Evolutionary conservation across 2,888 invertebrate genomes (phyloP).

Genomic region (Tipula unca): DNA sequence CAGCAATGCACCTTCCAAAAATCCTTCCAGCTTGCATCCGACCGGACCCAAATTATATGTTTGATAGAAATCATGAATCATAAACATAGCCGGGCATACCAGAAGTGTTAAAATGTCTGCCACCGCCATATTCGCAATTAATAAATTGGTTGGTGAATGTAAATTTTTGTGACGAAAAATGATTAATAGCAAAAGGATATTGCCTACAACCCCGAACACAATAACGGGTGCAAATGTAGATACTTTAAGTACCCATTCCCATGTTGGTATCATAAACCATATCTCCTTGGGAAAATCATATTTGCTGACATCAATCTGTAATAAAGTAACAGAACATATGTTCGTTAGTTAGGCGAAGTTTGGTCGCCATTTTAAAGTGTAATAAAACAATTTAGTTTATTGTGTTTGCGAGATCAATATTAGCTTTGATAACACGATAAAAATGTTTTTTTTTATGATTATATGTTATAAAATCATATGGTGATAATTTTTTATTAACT

Average conservation of each 20-base stretch:
- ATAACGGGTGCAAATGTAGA: constrained; percentile 52
- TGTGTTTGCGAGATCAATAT: background rate
- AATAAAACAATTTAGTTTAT: background rate
- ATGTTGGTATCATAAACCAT: constrained; percentile 52
- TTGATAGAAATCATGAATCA: constrained; percentile 67
- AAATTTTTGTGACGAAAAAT: constrained; percentile 54
- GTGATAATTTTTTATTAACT: background rate
- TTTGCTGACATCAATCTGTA: constrained; percentile 19
- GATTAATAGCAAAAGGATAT: constrained; percentile 54
- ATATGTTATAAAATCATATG: background rate
- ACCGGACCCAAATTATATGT: constrained; percentile 63
- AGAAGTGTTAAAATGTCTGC: constrained; percentile 59
- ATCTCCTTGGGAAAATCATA: constrained; percentile 53
- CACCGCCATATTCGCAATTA: constrained; percentile 66
- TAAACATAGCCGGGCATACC: constrained; percentile 67
- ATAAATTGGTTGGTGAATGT: constrained; percentile 59
- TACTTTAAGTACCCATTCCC: constrained; percentile 54
- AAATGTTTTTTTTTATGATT: background rate
- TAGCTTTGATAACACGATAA: background rate
- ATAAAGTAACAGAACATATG: background rate
- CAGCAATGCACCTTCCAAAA: constrained; percentile 63
- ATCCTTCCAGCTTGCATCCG: constrained; percentile 71
- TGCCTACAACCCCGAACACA: constrained; percentile 56
- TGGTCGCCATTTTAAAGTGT: background rate
- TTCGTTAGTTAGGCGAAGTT: background rate